These are phyloP conservation scores for Hirundo rustica DNA, from an alignment of 2,797 vertebrate genomes.

Conservation along the genomic window DNA sequence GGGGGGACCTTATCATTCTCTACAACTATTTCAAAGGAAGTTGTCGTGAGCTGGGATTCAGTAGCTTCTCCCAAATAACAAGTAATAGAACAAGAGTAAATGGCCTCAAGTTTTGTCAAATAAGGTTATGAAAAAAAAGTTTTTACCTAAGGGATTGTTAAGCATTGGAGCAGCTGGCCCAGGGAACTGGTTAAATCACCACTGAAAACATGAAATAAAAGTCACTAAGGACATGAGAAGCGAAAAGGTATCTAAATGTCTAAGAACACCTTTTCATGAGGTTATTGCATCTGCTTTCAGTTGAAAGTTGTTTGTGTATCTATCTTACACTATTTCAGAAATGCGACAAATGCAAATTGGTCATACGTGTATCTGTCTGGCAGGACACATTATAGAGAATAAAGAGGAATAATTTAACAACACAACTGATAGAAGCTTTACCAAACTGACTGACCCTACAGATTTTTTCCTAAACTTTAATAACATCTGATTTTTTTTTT, in stretches of 20 bases:
- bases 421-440: not conserved
- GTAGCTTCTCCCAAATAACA: not conserved
- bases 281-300: not conserved
- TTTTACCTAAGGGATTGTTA: not conserved
- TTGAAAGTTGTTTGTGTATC: not conserved
- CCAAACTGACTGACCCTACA: not conserved
- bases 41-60: not conserved
- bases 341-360: not conserved
- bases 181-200: not conserved
- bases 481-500: not conserved
- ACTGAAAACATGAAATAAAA: not conserved
- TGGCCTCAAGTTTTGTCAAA: not conserved
- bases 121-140: not conserved
- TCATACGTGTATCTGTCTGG: not conserved
- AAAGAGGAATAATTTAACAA: not conserved
- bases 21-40: not conserved
- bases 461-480: not conserved
- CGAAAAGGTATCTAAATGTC: not conserved
- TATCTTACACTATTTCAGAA: not conserved
- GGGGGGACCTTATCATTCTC: rapidly evolving
- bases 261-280: not conserved
- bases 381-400: not conserved
- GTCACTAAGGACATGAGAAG: not conserved
- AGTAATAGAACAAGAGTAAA: not conserved
- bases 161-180: not conserved